A percentile compares a stretch with the other conserved stretches of the same genome.
phyloP scores from a whole-genome alignment of 2,113 vertebrate genomes.

The Actinemys pallida region DNA sequence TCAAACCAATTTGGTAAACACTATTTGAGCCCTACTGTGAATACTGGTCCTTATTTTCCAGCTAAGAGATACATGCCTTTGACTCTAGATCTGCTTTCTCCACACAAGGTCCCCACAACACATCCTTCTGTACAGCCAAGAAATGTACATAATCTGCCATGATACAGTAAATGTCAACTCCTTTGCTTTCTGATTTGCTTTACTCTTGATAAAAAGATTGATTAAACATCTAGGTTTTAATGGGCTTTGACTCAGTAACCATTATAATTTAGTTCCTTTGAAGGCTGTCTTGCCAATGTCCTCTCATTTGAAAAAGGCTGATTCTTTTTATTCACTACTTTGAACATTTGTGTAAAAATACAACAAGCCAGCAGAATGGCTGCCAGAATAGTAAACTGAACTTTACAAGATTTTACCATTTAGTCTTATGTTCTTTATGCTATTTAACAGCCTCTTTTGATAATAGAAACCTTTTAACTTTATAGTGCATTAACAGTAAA shows the following conservation, averaged over 20 bases:
- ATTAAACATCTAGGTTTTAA: conserved; percentile 1
- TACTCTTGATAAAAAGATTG: neutral
- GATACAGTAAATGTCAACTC: neutral
- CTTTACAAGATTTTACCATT: neutral
- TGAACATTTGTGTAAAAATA: neutral
- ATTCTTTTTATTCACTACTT: neutral
- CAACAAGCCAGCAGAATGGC: conserved; percentile 4
- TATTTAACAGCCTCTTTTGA: neutral
- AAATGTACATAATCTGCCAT: neutral
- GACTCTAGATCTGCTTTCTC: neutral
- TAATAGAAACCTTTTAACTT: neutral
- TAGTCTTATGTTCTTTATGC: neutral
- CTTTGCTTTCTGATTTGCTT: neutral
- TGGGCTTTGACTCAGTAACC: neutral
- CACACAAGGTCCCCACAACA: neutral
- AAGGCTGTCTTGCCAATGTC: neutral
- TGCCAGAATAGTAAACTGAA: neutral
- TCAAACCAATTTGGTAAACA: neutral
- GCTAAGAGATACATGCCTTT: neutral
- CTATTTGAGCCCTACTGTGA: neutral
- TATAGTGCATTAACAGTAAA: neutral
- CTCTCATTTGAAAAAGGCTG: neutral
- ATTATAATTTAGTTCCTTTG: neutral
- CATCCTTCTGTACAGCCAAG: neutral
- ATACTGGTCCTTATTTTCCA: neutral